Evolutionary conservation across 1,140 invertebrate species (phyloP).

Genomic region (Drusus annulatus): DNA sequence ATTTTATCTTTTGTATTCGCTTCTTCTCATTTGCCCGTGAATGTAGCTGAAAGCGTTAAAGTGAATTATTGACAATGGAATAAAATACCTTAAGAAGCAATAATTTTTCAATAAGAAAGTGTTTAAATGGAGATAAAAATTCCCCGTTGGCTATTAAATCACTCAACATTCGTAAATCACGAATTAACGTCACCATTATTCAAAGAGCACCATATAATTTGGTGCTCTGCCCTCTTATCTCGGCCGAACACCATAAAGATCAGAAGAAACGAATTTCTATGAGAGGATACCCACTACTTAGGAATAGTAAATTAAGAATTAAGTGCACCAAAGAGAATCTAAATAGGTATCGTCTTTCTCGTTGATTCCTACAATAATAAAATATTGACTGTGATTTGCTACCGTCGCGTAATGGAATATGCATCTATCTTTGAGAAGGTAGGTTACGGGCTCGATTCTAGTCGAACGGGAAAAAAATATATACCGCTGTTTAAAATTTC

Average conservation of each 20-base stretch:
- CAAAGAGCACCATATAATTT: slow-evolving; percentile 34
- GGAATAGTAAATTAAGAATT: too few relatives aligned
- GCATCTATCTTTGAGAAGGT: too few relatives aligned
- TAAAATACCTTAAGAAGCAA: slow-evolving; percentile 40
- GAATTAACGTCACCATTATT: slow-evolving; percentile 43
- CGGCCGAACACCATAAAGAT: slow-evolving; percentile 25
- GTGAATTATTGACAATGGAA: slow-evolving; percentile 43
- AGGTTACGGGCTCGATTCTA: too few relatives aligned
- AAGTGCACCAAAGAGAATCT: too few relatives aligned
- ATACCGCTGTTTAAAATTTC: too few relatives aligned
- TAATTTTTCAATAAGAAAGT: slow-evolving; percentile 47
- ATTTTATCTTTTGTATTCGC: background rate
- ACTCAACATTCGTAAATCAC: slow-evolving; percentile 36
- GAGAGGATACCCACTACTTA: background rate
- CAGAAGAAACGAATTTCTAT: slow-evolving; percentile 12
- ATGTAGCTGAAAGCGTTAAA: slow-evolving; percentile 20
- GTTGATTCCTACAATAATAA: too few relatives aligned
- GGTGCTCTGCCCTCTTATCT: slow-evolving; percentile 28
- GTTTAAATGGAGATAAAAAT: slow-evolving; percentile 38
- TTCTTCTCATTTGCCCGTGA: slow-evolving; percentile 10
- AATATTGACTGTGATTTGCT: too few relatives aligned
- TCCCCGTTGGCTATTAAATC: slow-evolving; percentile 37
- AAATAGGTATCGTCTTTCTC: too few relatives aligned
- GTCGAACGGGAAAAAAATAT: too few relatives aligned
- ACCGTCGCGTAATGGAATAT: too few relatives aligned